Evolutionary conservation across 2,888 invertebrate species (phyloP).

Genomic region (Gandaritis pyraliata): DNA sequence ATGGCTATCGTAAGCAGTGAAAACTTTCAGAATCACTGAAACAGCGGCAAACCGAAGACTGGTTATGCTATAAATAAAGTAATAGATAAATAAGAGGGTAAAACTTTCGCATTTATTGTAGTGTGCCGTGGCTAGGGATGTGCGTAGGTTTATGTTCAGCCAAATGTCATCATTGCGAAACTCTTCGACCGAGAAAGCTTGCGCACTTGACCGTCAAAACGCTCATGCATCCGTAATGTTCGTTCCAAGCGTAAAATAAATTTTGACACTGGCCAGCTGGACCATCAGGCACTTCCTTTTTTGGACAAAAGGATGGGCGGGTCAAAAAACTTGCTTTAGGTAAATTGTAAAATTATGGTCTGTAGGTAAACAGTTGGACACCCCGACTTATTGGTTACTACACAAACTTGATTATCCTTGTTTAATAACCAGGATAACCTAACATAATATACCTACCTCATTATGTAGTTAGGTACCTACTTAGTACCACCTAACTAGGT

Average conservation of each 20-base stretch:
- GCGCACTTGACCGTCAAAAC: slow-evolving; percentile 39
- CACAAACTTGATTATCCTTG: too few species aligned
- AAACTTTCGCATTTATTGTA: too few species aligned
- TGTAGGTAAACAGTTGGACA: neutral
- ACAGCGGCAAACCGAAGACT: slow-evolving; percentile 24
- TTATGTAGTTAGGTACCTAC: too few species aligned
- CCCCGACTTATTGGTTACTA: too few species aligned
- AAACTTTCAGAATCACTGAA: slow-evolving; percentile 47
- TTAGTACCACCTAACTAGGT: too few species aligned
- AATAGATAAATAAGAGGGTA: too few species aligned
- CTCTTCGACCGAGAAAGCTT: slow-evolving; percentile 24
- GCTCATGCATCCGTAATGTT: slow-evolving; percentile 26
- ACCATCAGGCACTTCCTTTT: slow-evolving; percentile 37
- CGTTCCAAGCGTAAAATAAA: slow-evolving; percentile 30
- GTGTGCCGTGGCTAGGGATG: neutral
- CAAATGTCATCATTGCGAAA: slow-evolving; percentile 24
- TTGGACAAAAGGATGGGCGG: slow-evolving; percentile 36
- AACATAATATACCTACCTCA: too few species aligned
- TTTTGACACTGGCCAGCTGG: slow-evolving; percentile 37
- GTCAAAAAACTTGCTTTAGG: slow-evolving; percentile 33
- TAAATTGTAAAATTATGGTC: neutral
- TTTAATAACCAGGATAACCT: too few species aligned
- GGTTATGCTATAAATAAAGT: too few species aligned
- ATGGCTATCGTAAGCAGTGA: slow-evolving; percentile 49
- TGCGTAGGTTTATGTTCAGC: slow-evolving; percentile 16